Evolutionary conservation across 2,888 invertebrate genomes (phyloP).

Genomic region (Epinotia ramella): DNA sequence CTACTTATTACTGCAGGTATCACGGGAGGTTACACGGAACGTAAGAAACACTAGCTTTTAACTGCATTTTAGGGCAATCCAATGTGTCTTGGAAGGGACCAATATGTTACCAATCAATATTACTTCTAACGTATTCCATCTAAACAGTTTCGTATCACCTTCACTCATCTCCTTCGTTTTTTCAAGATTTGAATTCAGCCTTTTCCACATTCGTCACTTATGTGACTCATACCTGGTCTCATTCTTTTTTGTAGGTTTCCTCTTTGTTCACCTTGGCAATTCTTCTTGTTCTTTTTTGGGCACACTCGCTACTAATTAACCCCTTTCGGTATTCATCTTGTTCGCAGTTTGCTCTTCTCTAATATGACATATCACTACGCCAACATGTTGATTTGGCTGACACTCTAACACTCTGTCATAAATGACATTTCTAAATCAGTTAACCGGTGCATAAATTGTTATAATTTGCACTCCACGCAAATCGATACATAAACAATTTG

Average conservation of each 20-base stretch:
- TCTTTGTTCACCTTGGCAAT: not conserved
- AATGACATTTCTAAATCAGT: constrained; percentile 27
- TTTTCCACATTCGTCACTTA: not conserved
- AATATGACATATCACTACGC: not conserved
- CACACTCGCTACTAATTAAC: not conserved
- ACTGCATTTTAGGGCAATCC: constrained; percentile 1
- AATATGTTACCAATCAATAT: not conserved
- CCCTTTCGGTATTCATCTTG: not conserved
- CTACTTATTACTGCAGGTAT: constrained; percentile 18
- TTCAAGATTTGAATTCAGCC: not conserved
- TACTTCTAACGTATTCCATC: not conserved
- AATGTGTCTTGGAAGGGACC: not conserved
- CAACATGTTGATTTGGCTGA: not conserved
- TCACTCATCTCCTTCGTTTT: not conserved
- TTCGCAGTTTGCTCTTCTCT: not conserved
- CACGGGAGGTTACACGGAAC: not conserved
- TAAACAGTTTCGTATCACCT: not conserved
- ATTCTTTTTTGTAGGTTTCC: not conserved
- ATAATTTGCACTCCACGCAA: constrained; percentile 31
- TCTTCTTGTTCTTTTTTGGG: not conserved
- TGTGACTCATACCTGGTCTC: not conserved
- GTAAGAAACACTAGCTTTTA: constrained; percentile 7
- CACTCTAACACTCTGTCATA: not conserved
- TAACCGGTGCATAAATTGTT: constrained; percentile 20
- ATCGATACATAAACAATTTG: constrained; percentile 44